Evolutionary conservation across 1,140 invertebrate genomes (phyloP), one percentile per base, ranked within the genome.

Genomic region (Pemphigus obesinymphae): DNA sequence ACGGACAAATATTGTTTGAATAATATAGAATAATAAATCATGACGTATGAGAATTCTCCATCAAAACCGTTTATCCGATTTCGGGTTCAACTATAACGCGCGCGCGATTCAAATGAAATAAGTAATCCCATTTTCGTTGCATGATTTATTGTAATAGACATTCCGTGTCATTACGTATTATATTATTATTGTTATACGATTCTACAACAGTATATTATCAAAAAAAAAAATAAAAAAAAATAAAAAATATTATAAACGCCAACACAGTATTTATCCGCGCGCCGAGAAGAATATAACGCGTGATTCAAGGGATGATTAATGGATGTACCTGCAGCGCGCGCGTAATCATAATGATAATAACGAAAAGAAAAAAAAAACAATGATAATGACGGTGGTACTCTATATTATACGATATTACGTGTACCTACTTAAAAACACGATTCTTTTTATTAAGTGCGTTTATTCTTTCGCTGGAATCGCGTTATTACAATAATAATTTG

Each of bases 291-390:
- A 66, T 66, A 66, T n/a, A n/a, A n/a, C n/a, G 37, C 63, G 37
- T 45, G 37, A 68, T 68, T 45, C 66, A 15, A 10, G 66, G 66
- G 66, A 70, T 70, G 66, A 70, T 70, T 26, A 70, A 70, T 70
- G 66, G 26, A n/a, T 43, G 37, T 70, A 66, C 6, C 8, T 23
- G 23, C 29, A 15, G 29, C 58, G 58, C n/a, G n/a, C 29, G 58
- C 53, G 53, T 58, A 58, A 58, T 58, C 53, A 58, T 58, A 58
- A 58, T 26, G 26, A 23, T 26, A 31, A 17, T 61, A 61, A 26
- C 55, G 26, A 29, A 34, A 34, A 20, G 7, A 6, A 29, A 26
- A 20, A 53, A 20, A 53, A 5, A 55, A 55, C 23, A 15, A 53
- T 23, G 23, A 53, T 26, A 55, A 53, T 7, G 48, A 50, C 48